A percentile compares a stretch with the other conserved stretches of the same genome.
These are phyloP conservation scores for Orthochromis malagaraziensis DNA, from an alignment of 2,113 vertebrate genomes.

Conservation along the genomic window DNA sequence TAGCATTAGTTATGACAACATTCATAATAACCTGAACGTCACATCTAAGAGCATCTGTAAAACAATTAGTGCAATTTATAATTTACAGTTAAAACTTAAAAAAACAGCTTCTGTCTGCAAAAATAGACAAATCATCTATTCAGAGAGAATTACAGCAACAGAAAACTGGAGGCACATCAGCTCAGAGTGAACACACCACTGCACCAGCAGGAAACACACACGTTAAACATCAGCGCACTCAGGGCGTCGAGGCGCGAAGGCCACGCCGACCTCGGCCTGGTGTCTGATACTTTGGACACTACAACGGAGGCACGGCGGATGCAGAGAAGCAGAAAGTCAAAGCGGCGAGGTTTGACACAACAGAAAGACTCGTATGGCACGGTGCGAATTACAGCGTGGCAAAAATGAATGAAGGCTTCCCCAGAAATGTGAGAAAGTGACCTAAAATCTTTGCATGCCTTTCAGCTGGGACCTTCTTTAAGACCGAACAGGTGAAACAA, in stretches of 20 bases:
- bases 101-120: conserved; percentile 53
- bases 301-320: conserved; percentile 29
- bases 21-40: conserved; percentile 58
- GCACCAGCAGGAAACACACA: neutral
- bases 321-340: conserved; percentile 17
- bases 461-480: neutral
- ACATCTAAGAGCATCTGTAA: conserved; percentile 53
- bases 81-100: conserved; percentile 49
- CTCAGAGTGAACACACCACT: neutral
- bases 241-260: neutral
- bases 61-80: conserved; percentile 72
- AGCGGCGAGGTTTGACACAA: neutral
- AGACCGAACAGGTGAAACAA: neutral
- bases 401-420: neutral
- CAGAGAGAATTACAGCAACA: neutral
- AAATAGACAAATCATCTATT: conserved; percentile 65
- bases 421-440: neutral
- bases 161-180: conserved; percentile 46
- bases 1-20: conserved; percentile 61
- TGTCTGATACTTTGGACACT: neutral
- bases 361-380: neutral
- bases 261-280: neutral
- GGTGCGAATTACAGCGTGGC: neutral
- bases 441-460: neutral
- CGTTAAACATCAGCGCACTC: neutral